phyloP scores from a whole-genome alignment of 2,113 vertebrate species.

The Bettongia penicillata region DNA sequence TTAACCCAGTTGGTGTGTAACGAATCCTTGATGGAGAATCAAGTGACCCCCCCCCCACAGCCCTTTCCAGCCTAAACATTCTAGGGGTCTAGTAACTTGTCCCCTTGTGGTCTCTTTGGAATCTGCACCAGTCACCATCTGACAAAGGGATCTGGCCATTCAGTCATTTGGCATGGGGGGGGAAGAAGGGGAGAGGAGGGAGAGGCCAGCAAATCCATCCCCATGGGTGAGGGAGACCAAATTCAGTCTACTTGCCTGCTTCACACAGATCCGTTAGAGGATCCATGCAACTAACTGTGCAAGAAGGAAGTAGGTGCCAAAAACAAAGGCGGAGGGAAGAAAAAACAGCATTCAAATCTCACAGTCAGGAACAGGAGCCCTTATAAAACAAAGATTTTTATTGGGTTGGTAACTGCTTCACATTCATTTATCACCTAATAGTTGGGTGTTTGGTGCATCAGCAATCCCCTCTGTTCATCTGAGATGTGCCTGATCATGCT shows the following conservation, averaged over 20 bases:
- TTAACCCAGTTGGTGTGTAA: neutral
- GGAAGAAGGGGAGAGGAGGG: neutral
- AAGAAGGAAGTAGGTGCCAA: neutral
- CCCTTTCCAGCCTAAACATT: neutral
- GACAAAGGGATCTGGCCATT: neutral
- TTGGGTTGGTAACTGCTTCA: conserved; percentile 25
- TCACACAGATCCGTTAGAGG: neutral
- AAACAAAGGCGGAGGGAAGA: neutral
- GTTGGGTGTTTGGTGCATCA: neutral
- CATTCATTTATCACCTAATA: neutral
- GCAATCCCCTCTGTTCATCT: neutral
- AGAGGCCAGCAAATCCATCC: neutral
- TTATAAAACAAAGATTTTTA: conserved; percentile 45
- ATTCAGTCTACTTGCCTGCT: neutral
- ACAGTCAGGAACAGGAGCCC: neutral
- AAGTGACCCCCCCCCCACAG: neutral
- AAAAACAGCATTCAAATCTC: neutral
- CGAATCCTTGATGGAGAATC: neutral
- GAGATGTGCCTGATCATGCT: neutral
- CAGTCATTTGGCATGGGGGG: neutral
- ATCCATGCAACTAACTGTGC: neutral
- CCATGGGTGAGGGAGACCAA: neutral
- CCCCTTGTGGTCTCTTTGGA: neutral
- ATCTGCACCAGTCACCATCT: neutral
- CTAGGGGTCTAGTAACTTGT: neutral